phyloP scores from a whole-genome alignment of 2,113 vertebrate genomes.

The Zapus hudsonius region DNA sequence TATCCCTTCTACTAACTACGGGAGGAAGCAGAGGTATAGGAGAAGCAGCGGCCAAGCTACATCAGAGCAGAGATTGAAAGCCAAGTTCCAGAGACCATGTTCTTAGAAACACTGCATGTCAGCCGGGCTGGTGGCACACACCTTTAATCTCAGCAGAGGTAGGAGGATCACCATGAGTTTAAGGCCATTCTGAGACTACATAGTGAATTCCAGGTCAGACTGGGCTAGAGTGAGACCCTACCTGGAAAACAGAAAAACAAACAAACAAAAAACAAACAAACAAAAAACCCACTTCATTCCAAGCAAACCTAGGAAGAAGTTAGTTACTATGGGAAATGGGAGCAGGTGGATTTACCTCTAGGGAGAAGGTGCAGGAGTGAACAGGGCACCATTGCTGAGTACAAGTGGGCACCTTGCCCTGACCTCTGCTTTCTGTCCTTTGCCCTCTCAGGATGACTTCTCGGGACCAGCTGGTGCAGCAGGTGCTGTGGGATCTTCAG shows the following conservation, averaged over 20 bases:
- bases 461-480: constrained; percentile 92
- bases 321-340: not conserved
- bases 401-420: not conserved
- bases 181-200: too few species aligned
- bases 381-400: not conserved
- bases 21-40: constrained; percentile 11
- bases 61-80: constrained; percentile 22
- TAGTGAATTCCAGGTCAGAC: too few species aligned
- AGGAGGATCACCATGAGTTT: too few species aligned
- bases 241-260: too few species aligned
- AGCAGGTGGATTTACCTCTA: not conserved
- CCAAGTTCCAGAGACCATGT: not conserved
- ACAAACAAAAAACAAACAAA: too few species aligned
- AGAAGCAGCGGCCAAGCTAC: not conserved
- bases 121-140: too few species aligned
- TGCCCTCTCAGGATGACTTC: constrained; percentile 90
- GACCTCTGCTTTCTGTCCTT: constrained; percentile 15
- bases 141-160: too few species aligned
- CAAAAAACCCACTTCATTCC: too few species aligned
- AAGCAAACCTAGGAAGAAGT: not conserved
- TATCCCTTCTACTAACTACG: not conserved
- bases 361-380: not conserved
- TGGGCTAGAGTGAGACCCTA: too few species aligned
- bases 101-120: not conserved
- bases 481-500: constrained; percentile 93